These are phyloP conservation scores for Tipula confusa DNA, from an alignment of 2,888 invertebrate species.

Conservation along the genomic window DNA sequence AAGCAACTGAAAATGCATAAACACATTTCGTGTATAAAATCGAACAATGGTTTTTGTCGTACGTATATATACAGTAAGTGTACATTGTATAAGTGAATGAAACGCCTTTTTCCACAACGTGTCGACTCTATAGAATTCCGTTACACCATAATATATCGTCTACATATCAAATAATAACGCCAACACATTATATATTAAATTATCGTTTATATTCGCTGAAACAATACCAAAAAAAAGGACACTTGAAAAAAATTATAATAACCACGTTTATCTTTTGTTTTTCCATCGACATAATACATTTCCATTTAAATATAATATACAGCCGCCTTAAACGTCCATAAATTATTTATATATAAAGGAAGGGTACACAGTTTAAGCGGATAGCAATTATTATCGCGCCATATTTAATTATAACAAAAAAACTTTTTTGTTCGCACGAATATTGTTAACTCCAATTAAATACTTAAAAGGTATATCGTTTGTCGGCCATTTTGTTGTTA, in stretches of 20 bases:
- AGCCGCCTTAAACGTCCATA: too few species aligned
- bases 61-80: too few species aligned
- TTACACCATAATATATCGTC: not conserved
- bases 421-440: not conserved
- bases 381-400: not conserved
- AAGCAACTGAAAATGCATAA: not conserved
- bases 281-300: too few species aligned
- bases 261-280: constrained; percentile 6
- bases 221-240: not conserved
- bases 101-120: not conserved
- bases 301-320: too few species aligned
- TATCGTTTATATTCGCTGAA: not conserved
- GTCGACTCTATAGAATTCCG: not conserved
- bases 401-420: not conserved
- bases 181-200: not conserved
- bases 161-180: not conserved
- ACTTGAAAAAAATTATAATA: not conserved
- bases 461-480: not conserved
- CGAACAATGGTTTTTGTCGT: not conserved
- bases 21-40: not conserved
- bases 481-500: not conserved
- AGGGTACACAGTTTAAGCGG: not conserved
- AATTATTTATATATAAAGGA: not conserved
- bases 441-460: not conserved
- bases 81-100: not conserved